These are phyloP conservation scores for Catharus fuscescens DNA, from an alignment of 2,113 vertebrate genomes.

Conservation along the genomic window DNA sequence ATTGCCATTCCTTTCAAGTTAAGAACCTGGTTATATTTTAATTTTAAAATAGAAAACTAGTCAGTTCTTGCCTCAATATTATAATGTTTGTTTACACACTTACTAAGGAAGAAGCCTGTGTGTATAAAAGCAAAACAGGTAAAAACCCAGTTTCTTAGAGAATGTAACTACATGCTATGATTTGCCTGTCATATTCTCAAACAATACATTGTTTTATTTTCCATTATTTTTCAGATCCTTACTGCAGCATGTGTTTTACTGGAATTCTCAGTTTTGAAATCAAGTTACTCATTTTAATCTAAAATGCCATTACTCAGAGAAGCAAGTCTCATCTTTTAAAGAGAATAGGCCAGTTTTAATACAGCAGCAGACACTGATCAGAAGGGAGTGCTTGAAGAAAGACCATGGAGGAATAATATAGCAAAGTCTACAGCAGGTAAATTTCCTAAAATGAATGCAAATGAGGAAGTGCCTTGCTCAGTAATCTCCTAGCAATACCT, in stretches of 20 bases:
- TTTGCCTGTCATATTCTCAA: neutral
- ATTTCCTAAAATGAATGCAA: neutral
- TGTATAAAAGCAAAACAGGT: neutral
- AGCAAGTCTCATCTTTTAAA: neutral
- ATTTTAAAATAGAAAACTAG: neutral
- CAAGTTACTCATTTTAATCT: neutral
- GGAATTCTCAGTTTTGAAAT: neutral
- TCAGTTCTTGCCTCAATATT: neutral
- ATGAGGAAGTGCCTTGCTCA: neutral
- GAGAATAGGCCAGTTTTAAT: neutral
- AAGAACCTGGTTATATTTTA: neutral
- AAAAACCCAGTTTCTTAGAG: neutral
- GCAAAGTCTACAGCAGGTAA: neutral
- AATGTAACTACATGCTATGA: neutral
- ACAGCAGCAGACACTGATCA: neutral
- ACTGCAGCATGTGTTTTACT: neutral
- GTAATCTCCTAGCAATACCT: neutral
- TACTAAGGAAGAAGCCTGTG: neutral
- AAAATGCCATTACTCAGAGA: neutral
- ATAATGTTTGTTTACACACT: neutral
- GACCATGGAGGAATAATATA: neutral
- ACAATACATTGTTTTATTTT: neutral
- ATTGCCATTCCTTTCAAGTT: neutral
- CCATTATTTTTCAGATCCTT: neutral
- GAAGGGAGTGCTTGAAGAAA: neutral